Conservation (phyloP, 2,888 invertebrate species). For the Nomada ferruginata region DNA sequence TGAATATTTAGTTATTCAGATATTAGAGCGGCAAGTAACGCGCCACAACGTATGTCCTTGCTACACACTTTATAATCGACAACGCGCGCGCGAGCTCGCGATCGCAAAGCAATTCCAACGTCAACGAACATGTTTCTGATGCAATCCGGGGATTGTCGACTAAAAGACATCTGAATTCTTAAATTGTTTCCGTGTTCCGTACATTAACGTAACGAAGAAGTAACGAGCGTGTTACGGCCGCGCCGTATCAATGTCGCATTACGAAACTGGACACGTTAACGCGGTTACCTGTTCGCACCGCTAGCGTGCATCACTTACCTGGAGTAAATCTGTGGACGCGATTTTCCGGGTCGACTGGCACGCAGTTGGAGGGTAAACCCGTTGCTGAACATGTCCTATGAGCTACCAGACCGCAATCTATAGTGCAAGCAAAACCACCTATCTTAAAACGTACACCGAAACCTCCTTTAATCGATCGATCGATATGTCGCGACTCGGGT, state of each 20-base stretch:
- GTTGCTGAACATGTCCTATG: constrained; percentile 89
- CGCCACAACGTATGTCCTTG: constrained; percentile 58
- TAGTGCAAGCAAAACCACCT: background rate
- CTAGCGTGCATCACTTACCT: constrained; percentile 71
- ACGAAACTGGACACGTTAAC: constrained; percentile 14
- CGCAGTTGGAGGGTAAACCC: constrained; percentile 86
- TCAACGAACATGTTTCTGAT: constrained; percentile 64
- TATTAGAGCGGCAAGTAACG: constrained; percentile 52
- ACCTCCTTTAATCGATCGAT: constrained; percentile 1
- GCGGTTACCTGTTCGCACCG: background rate
- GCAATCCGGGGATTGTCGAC: constrained; percentile 54
- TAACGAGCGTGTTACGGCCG: constrained; percentile 45
- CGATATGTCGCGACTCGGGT: background rate
- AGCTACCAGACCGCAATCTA: constrained; percentile 89
- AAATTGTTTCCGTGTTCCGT: constrained; percentile 63
- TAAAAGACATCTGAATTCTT: constrained; percentile 66
- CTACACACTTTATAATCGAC: constrained; percentile 59
- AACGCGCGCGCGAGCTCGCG: constrained; percentile 4
- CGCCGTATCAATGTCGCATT: constrained; percentile 48
- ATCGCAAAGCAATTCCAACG: constrained; percentile 45
- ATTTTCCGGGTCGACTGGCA: constrained; percentile 81
- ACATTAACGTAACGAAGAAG: constrained; percentile 57
- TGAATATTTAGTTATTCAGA: constrained; percentile 59
- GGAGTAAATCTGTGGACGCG: constrained; percentile 80
- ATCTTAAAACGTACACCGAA: background rate